Evolutionary conservation across 1,140 invertebrate genomes (phyloP).

Genomic region (Drepana arcuata): DNA sequence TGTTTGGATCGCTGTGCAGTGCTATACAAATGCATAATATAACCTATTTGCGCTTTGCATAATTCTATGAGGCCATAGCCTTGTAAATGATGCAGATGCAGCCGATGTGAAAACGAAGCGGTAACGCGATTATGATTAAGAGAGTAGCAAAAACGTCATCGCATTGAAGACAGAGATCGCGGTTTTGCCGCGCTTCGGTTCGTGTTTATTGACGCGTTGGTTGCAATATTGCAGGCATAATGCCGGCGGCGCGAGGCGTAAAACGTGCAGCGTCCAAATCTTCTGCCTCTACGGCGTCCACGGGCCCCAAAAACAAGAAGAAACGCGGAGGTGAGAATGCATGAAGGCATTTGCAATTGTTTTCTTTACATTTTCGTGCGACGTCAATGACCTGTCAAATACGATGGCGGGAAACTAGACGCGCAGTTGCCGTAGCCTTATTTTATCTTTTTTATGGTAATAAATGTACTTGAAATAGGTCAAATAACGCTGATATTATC

Average conservation of each 20-base stretch:
- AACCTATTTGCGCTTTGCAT: conserved; percentile 62
- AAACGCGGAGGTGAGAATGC: conserved; percentile 56
- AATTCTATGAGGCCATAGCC: conserved; percentile 53
- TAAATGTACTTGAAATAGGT: conserved; percentile 8
- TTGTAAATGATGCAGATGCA: conserved; percentile 50
- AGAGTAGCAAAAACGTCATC: conserved; percentile 54
- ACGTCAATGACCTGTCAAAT: conserved; percentile 70
- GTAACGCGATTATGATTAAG: conserved; percentile 43
- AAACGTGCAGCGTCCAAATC: conserved; percentile 63
- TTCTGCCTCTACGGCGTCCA: conserved; percentile 37
- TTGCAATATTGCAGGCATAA: conserved; percentile 63
- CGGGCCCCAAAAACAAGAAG: conserved; percentile 61
- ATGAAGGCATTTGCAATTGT: conserved; percentile 42
- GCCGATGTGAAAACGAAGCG: conserved; percentile 34
- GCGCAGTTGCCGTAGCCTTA: conserved; percentile 6
- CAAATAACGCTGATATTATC: background rate
- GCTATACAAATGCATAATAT: conserved; percentile 68
- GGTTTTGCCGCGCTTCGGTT: conserved; percentile 47
- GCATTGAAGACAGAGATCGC: conserved; percentile 18
- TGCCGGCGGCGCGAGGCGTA: conserved; percentile 61
- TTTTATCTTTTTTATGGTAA: conserved; percentile 11
- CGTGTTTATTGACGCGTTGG: conserved; percentile 58
- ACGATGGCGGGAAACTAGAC: conserved; percentile 63
- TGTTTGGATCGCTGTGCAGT: conserved; percentile 57
- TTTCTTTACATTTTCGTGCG: conserved; percentile 60